phyloP scores from a whole-genome alignment of 1,140 invertebrate species.

The Heliconius hermathena region DNA sequence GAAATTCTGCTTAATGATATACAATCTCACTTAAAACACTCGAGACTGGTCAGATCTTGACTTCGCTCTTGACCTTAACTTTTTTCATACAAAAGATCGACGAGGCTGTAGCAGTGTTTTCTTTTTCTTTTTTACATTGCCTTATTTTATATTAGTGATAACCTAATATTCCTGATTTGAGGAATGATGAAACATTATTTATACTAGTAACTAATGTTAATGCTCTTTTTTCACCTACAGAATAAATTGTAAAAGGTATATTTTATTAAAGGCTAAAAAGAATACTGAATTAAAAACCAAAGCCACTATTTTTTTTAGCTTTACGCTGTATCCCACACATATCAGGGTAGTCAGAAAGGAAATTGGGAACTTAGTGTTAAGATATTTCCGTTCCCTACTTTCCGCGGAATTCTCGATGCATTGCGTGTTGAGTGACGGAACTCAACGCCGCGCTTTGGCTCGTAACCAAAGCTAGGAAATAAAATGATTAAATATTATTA shows the following conservation, averaged over 20 bases:
- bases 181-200: too few relatives aligned
- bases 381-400: too few relatives aligned
- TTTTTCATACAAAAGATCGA: constrained; percentile 10
- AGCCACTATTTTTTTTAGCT: neutral
- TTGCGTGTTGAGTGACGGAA: too few relatives aligned
- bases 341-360: neutral
- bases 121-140: constrained; percentile 6
- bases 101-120: constrained; percentile 5
- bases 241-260: neutral
- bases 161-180: neutral
- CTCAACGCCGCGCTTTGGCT: too few relatives aligned
- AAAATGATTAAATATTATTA: too few relatives aligned
- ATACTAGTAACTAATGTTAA: too few relatives aligned
- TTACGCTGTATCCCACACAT: neutral
- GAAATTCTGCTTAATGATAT: constrained; percentile 4
- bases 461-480: too few relatives aligned
- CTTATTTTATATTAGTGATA: neutral
- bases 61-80: constrained; percentile 13
- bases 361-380: too few relatives aligned
- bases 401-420: too few relatives aligned
- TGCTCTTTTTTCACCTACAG: too few relatives aligned
- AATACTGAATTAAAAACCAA: too few relatives aligned
- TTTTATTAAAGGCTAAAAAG: neutral
- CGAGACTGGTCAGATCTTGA: constrained; percentile 8
- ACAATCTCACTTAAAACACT: constrained; percentile 12